Conservation (phyloP, 2,113 vertebrate genomes). For the Turnix velox region DNA sequence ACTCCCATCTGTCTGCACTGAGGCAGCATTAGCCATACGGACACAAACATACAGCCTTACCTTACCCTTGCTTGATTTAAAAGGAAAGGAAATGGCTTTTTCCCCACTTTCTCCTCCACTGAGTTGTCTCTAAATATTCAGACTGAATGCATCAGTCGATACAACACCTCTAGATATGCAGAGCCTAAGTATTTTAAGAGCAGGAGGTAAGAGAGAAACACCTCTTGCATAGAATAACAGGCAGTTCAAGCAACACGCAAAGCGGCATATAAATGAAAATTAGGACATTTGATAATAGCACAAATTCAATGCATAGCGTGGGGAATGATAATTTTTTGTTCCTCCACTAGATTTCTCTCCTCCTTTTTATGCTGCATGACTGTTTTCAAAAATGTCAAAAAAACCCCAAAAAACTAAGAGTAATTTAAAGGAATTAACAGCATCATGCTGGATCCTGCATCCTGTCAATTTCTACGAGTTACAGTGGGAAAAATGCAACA, state of each 20-base stretch:
- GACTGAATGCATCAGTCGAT: background rate
- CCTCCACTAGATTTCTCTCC: background rate
- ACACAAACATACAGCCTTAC: background rate
- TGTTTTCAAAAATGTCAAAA: background rate
- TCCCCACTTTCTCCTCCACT: fast-evolving
- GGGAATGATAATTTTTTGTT: background rate
- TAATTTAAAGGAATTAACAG: background rate
- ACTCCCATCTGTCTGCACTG: background rate
- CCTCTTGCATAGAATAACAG: background rate
- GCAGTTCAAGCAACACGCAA: background rate
- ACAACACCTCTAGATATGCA: background rate
- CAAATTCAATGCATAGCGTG: background rate
- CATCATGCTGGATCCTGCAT: background rate
- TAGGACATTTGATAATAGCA: background rate
- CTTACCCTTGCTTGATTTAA: background rate
- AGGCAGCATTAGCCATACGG: background rate
- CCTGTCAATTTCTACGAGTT: background rate
- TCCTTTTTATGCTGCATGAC: background rate
- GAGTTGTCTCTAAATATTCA: background rate
- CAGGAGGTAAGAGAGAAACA: background rate
- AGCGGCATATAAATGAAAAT: background rate
- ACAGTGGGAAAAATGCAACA: background rate
- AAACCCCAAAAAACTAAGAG: background rate
- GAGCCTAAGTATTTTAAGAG: background rate
- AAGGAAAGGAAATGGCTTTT: background rate